Evolutionary conservation across 2,888 invertebrate genomes (phyloP).

Genomic region (Reticulitermes lucifugus): DNA sequence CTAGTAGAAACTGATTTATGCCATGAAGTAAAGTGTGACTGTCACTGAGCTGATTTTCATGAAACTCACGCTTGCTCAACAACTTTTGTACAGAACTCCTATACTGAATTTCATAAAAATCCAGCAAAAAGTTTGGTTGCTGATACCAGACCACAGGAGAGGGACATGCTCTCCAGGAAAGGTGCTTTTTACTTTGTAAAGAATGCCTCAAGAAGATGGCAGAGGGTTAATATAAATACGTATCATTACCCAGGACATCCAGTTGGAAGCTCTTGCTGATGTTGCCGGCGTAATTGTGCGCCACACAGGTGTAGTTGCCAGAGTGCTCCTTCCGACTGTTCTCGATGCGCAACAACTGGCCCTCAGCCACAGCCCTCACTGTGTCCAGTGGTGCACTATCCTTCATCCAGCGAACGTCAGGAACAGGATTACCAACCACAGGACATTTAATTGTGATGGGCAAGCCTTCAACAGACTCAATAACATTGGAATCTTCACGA

Average conservation of each 20-base stretch:
- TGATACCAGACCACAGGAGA: too few species aligned
- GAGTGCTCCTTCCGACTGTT: constrained; percentile 61
- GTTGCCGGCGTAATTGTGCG: constrained; percentile 69
- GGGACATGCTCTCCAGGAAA: too few species aligned
- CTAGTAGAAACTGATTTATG: too few species aligned
- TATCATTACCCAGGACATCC: constrained; percentile 64
- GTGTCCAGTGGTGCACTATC: constrained; percentile 62
- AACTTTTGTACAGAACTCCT: too few species aligned
- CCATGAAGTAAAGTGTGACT: too few species aligned
- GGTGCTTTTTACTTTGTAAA: too few species aligned
- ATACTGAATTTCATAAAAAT: too few species aligned
- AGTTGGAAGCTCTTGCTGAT: constrained; percentile 64
- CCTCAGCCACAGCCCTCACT: constrained; percentile 57
- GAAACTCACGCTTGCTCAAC: too few species aligned
- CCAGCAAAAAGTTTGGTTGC: too few species aligned
- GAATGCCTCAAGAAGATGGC: too few species aligned
- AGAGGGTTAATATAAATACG: too few species aligned
- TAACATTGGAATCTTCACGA: constrained; percentile 42
- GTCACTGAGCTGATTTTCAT: too few species aligned
- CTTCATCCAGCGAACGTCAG: constrained; percentile 72
- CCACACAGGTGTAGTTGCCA: constrained; percentile 72
- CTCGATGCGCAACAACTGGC: constrained; percentile 62
- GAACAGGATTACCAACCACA: constrained; percentile 69
- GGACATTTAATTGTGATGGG: constrained; percentile 67
- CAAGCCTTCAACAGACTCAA: constrained; percentile 64